Evolutionary conservation across 64 coral and sea anemone species (phyloP).

Genomic region (Montipora sp.): DNA sequence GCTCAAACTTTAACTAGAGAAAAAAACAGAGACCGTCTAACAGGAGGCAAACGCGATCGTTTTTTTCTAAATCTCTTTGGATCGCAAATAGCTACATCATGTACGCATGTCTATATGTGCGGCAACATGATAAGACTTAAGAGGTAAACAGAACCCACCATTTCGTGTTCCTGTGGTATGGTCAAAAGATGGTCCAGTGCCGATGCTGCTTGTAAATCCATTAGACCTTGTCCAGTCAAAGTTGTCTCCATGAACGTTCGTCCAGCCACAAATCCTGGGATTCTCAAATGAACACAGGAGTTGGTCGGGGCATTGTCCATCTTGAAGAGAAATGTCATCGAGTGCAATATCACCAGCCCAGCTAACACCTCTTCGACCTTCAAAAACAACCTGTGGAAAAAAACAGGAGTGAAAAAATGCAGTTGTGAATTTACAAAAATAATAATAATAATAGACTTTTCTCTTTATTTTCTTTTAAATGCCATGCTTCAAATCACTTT

Average conservation of each 20-base stretch:
- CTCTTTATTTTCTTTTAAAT: too few species aligned
- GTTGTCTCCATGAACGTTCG: conserved; percentile 90
- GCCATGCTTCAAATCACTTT: too few species aligned
- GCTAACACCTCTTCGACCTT: conserved; percentile 81
- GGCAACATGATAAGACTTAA: too few species aligned
- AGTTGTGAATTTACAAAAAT: background rate
- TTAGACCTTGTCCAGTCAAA: conserved; percentile 94
- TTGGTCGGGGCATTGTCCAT: conserved; percentile 83
- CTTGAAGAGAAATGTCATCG: conserved; percentile 84
- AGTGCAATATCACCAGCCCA: conserved; percentile 93
- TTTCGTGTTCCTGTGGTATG: conserved; percentile 79
- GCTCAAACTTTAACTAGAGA: too few species aligned
- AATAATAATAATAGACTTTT: too few species aligned
- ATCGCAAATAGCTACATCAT: too few species aligned
- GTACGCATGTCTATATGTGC: too few species aligned
- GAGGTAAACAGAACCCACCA: conserved; percentile 41
- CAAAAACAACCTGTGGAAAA: conserved; percentile 81
- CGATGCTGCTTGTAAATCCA: conserved; percentile 78
- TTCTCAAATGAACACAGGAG: conserved; percentile 87
- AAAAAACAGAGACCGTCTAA: too few species aligned
- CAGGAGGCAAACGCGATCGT: too few species aligned
- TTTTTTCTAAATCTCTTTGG: too few species aligned
- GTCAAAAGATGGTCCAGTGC: conserved; percentile 88
- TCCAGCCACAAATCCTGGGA: conserved; percentile 83
- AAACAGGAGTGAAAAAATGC: background rate